Evolutionary conservation across 2,113 vertebrate species (phyloP), one percentile per base, ranked within the genome.

Genomic region (Reinhardtius hippoglossoides): DNA sequence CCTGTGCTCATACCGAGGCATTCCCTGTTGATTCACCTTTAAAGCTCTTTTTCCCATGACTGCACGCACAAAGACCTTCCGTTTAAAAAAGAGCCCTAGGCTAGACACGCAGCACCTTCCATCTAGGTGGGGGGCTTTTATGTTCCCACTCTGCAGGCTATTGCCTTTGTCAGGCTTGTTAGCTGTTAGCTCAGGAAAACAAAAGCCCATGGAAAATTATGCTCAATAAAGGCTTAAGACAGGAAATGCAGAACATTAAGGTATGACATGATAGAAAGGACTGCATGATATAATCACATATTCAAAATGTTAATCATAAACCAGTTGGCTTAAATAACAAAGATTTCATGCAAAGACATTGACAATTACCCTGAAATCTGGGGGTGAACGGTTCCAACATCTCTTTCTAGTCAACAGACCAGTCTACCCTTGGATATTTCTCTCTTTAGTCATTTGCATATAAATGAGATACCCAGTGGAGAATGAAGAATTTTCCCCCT

Each of bases 31-130:
- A 71, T 89, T 79, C 84, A 90, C 84, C 90, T 92, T 92, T 92
- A 79, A 92, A 89, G 90, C 76, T 62, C 74, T 90, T 89, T 93
- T 91, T 92, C 92, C 89, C 91, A 91, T 92, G 88, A 87, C 85
- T 90, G 76, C 75, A 58, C 46, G 69, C 80, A 92, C 91, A 92
- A 92, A 90, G 83, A 80, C 68, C 52, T 48, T 73, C 67, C 62
- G 9, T 87, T 88, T 82, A 86, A 56, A 90, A 80, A 78, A 78
- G 72, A 81, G 48, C 88, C 68, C 61, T 8, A 57, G 79, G 87
- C 73, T 52, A 82, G 77, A 79, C 67, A 82, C 65, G 82, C 79
- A 80, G 83, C 82, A 89, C 87, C 89, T 91, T 90, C 81, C 67
- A 75, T 76, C 87, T 67, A 86, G 76, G 71, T 82, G 72, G 76